Evolutionary conservation across 92 coral and sea anemone species (phyloP).

Genomic region (Chrysogorgia sp.): DNA sequence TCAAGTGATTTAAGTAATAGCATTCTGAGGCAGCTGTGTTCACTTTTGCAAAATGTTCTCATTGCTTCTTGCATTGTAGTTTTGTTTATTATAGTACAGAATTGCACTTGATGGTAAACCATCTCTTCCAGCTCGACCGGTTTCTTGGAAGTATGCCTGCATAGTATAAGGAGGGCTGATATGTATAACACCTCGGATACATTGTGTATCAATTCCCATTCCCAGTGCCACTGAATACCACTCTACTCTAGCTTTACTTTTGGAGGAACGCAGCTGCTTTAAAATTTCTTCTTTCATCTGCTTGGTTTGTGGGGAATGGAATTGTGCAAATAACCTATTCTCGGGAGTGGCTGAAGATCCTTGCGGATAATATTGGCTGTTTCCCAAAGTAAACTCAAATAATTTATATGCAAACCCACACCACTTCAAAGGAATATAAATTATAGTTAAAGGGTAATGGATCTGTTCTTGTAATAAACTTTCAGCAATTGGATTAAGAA

Average conservation of each 20-base stretch:
- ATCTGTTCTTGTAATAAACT: conserved; percentile 29
- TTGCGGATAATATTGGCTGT: conserved; percentile 17
- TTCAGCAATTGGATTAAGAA: conserved; percentile 44
- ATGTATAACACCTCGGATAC: conserved; percentile 41
- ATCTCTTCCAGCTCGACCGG: conserved; percentile 65
- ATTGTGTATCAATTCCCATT: conserved; percentile 57
- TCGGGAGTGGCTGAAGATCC: conserved; percentile 7
- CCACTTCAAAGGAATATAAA: conserved; percentile 35
- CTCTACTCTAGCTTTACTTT: conserved; percentile 49
- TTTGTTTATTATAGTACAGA: too few relatives aligned
- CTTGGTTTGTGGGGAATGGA: too few relatives aligned
- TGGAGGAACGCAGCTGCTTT: conserved; percentile 21
- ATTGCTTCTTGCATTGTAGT: conserved; percentile 2
- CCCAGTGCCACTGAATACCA: conserved; percentile 70
- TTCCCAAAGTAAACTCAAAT: conserved; percentile 7
- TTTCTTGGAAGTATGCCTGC: conserved; percentile 62
- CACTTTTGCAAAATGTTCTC: not conserved
- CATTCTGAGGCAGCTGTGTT: too few relatives aligned
- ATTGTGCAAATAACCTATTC: conserved; percentile 22
- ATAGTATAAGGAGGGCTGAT: conserved; percentile 58
- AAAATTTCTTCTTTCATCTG: conserved; percentile 62
- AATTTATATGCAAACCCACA: conserved; percentile 31
- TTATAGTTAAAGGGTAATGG: conserved; percentile 30
- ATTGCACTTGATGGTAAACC: conserved; percentile 47
- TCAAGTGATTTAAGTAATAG: conserved; percentile 10